Evolutionary conservation across 2,113 vertebrate species (phyloP), one percentile per base, ranked within the genome.

Genomic region (Sylvilagus bachmani): DNA sequence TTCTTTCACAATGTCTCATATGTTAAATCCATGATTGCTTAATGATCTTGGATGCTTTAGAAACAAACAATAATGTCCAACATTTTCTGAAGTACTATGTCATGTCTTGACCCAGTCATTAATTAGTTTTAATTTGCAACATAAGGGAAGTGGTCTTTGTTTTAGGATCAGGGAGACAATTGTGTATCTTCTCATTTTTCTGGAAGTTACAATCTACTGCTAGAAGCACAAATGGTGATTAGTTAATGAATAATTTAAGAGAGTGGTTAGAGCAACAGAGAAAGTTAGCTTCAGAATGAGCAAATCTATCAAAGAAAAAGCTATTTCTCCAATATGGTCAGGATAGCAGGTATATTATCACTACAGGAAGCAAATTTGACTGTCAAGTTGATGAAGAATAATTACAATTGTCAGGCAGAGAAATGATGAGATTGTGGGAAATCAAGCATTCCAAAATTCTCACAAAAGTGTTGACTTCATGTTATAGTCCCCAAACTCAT

Each of bases 321-420:
- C 90, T 88, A 58, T 36, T 90, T 86, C 49, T 96, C 33, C 71
- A 77, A 24, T 62, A 38, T 58, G 70, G 81, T 84, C 95, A 89
- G 31, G 70, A 74, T 93, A 95, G 83, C 94, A 97, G 93, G 93
- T 97, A 96, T 91, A 97, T 97, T 90, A 96, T 96, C 94, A 82
- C 95, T 84, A 75, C 91, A 96, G 96, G 96, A 96, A 93, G 90
- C 81, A 96, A 96, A 97, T 96, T 95, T 95, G 93, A 53, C 91
- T 97, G 94, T 95, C 95, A 87, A 58, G 84, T 83, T 94, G 90
- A 91, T 87, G 92, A 93, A 81, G 10, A 73, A 90, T 96, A 97
- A 96, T 94, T 96, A 93, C 33, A 95, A 97, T 97, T 91, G 88
- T 83, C 71, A 86, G 96, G 92, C 66, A 93, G 70, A 90, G 91